Evolutionary conservation across 1,140 invertebrate species (phyloP).

Genomic region (Diorhabda carinulata): DNA sequence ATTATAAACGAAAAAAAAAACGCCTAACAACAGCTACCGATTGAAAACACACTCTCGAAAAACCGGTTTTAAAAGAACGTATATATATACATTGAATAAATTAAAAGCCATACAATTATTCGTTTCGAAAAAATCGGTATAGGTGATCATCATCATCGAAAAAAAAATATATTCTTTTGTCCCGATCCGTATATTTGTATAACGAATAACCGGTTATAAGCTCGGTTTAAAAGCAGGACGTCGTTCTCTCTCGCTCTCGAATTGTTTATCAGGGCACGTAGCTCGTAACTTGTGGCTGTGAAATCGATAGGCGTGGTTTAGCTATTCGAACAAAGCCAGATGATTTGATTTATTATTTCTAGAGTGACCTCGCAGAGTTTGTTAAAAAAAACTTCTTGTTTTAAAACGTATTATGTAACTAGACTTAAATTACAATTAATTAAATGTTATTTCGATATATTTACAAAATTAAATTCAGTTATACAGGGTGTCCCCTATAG

Average conservation of each 20-base stretch:
- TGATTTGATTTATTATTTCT: neutral
- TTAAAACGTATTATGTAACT: neutral
- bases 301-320: neutral
- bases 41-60: neutral
- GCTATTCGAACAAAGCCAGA: neutral
- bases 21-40: neutral
- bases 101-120: too few species aligned
- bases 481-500: too few species aligned
- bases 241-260: neutral
- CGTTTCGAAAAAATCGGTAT: too few species aligned
- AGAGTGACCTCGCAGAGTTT: neutral
- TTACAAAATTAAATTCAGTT: too few species aligned
- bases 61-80: neutral
- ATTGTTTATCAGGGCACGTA: neutral
- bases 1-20: neutral
- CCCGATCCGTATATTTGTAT: neutral
- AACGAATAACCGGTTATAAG: neutral
- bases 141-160: too few species aligned
- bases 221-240: neutral
- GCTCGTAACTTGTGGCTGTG: neutral
- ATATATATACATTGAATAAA: too few species aligned
- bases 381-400: conserved; percentile 1
- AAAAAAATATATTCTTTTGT: neutral
- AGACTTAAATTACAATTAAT: too few species aligned
- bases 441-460: too few species aligned